Percentiles rank a stretch among this genome's conserved stretches.
Conservation (phyloP, 2,888 invertebrate species). For the Habrosyne pyritoides region DNA sequence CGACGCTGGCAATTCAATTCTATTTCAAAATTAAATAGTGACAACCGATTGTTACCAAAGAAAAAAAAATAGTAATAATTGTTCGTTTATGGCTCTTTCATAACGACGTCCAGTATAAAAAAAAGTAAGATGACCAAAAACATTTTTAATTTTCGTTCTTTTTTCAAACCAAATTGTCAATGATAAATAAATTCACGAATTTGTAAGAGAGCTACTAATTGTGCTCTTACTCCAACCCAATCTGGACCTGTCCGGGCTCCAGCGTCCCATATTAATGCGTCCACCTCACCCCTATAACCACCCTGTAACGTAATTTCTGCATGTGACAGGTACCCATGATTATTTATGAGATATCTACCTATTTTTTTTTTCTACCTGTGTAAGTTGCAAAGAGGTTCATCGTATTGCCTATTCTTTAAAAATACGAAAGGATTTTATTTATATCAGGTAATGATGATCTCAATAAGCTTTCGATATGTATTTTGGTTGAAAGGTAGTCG, state of each 20-base stretch:
- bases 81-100: too few species aligned
- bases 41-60: too few species aligned
- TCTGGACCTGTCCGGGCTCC: slow-evolving; percentile 15
- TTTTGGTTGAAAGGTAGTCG: too few species aligned
- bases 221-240: slow-evolving; percentile 6
- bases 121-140: too few species aligned
- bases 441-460: neutral
- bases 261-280: slow-evolving; percentile 22
- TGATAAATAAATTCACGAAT: neutral
- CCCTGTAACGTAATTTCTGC: slow-evolving; percentile 38
- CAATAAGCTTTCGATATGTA: too few species aligned
- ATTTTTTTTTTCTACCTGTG: neutral
- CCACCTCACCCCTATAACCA: slow-evolving; percentile 20
- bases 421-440: neutral
- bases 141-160: too few species aligned
- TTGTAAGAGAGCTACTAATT: too few species aligned
- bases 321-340: slow-evolving; percentile 30
- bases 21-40: too few species aligned
- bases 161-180: too few species aligned
- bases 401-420: neutral
- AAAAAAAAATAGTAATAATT: too few species aligned
- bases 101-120: too few species aligned
- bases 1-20: too few species aligned
- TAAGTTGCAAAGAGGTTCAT: neutral
- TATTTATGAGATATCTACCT: neutral